These are phyloP conservation scores for Clinocottus analis DNA, from an alignment of 2,113 vertebrate genomes.

Conservation along the genomic window DNA sequence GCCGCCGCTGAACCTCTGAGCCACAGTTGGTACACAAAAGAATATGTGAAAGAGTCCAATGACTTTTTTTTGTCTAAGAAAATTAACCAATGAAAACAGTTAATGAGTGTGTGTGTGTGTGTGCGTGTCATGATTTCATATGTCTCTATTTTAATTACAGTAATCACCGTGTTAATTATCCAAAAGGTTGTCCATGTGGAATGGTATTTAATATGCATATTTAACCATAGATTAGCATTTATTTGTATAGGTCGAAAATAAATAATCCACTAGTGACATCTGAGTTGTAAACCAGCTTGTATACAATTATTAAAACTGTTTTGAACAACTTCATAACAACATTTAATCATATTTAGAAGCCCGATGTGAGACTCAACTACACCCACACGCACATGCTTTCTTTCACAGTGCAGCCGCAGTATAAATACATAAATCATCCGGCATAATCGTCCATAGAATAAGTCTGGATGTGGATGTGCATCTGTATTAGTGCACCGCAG, in stretches of 20 bases:
- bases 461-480: conserved; percentile 18
- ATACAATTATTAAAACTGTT: neutral
- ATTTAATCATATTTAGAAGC: too few relatives aligned
- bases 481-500: conserved; percentile 17
- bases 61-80: neutral
- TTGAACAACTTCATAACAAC: neutral
- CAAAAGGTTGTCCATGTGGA: neutral
- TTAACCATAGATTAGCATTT: neutral
- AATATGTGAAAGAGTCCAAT: neutral
- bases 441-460: conserved; percentile 1
- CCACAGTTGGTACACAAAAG: neutral
- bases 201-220: neutral
- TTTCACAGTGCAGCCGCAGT: neutral
- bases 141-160: neutral
- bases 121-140: neutral
- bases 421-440: neutral
- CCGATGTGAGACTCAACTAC: neutral
- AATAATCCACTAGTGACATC: neutral
- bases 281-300: neutral
- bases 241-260: neutral
- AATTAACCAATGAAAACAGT: neutral
- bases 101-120: neutral
- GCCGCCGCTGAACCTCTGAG: too few relatives aligned
- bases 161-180: neutral
- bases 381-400: neutral